Evolutionary conservation across 1,140 invertebrate species (phyloP).

Genomic region (Sinella curviseta): DNA sequence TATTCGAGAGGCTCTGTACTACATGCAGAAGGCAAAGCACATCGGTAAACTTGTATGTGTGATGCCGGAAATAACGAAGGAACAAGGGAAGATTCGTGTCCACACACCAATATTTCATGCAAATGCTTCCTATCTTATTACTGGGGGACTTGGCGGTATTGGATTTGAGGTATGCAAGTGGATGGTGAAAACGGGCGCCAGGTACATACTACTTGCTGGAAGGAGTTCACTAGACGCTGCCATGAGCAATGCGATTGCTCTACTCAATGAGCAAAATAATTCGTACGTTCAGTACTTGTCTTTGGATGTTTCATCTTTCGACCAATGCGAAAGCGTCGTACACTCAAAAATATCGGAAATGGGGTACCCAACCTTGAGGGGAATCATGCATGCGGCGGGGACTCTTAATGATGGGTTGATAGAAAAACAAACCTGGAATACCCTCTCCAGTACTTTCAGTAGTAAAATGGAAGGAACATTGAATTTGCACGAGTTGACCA

Average conservation of each 20-base stretch:
- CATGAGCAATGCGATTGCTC: background rate
- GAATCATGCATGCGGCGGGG: conserved; percentile 1
- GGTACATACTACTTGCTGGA: background rate
- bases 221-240: background rate
- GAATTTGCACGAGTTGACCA: background rate
- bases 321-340: background rate
- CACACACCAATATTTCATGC: background rate
- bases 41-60: background rate
- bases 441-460: background rate
- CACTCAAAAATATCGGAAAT: background rate
- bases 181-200: background rate
- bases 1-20: background rate
- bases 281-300: background rate
- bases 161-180: background rate
- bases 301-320: background rate
- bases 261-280: background rate
- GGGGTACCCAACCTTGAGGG: background rate
- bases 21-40: conserved; percentile 2
- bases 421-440: background rate
- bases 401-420: background rate
- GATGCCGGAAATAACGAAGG: background rate
- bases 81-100: background rate
- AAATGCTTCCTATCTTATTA: background rate
- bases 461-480: background rate
- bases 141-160: background rate